Evolutionary conservation across 1,140 invertebrate species (phyloP), one percentile per base, ranked within the genome.

Genomic region (Bombus superbus): DNA sequence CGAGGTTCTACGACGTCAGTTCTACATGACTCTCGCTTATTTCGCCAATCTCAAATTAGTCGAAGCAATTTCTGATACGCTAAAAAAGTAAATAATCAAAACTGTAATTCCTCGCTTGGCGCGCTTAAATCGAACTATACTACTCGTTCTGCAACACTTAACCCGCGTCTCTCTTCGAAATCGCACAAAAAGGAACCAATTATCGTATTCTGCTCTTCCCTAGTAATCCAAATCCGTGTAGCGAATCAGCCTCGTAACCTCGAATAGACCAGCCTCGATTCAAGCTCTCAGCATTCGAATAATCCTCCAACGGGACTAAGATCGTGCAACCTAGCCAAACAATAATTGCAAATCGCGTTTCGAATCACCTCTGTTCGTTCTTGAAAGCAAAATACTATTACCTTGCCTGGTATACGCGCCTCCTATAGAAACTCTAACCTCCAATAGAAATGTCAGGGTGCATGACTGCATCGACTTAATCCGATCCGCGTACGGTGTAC

Each of bases 391-490:
- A 40, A 35, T 57, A 59, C 64, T n/a, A 22, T 59, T 71, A 38
- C n/a, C 13, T 47, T 44, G 47, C 47, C 5, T 53, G 47, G 47
- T 53, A 53, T 38, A 57, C 11, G 28, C 10, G 6, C 15, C 25
- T 13, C 32, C 13, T 66, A 66, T 66, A 66, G 64, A 66, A 66
- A 66, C 35, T n/a, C 2, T 10, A 25, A 8, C 53, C 40, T 80
- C 32, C n/a, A 42, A 84, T 72, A 72, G 83, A 84, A 38, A 84
- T 44, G 83, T 84, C 76, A 80, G 66, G 47, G 40, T 62, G 53
- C 68, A 44, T 35, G 64, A 72, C 28, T 59, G 66, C 76, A 72
- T 71, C 83, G 64, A 81, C 84, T 69, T 86, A 81, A 81, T 81
- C 78, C 59, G 79, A 86, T 86, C 69, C 81, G 28, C 25, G 62